These are phyloP conservation scores for Endomychus coccineus DNA, from an alignment of 2,888 invertebrate species.

Conservation along the genomic window DNA sequence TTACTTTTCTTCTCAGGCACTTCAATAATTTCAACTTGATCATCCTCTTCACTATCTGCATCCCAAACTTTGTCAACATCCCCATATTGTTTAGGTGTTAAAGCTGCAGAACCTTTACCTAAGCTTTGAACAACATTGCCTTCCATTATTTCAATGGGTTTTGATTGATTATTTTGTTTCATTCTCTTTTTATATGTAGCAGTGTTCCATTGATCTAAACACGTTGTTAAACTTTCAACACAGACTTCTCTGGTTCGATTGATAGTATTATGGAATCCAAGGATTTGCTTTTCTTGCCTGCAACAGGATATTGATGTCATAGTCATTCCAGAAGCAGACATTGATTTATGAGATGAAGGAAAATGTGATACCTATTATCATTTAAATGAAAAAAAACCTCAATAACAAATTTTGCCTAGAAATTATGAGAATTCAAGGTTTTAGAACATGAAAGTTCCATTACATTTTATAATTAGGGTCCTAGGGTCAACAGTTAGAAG, in stretches of 20 bases:
- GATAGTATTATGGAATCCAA: conserved; percentile 26
- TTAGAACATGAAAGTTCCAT: no score
- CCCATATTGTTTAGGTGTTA: conserved; percentile 33
- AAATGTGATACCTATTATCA: no score
- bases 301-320: no score
- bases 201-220: conserved; percentile 32
- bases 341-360: no score
- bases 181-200: conserved; percentile 25
- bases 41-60: conserved; percentile 33
- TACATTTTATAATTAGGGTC: no score
- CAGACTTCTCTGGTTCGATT: conserved; percentile 17
- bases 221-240: conserved; percentile 27
- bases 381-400: no score
- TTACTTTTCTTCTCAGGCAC: conserved; percentile 14
- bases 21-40: conserved; percentile 21
- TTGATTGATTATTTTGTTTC: conserved; percentile 22
- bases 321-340: no score
- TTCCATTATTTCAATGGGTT: conserved; percentile 1
- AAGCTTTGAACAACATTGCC: conserved; percentile 27
- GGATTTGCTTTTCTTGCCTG: conserved; percentile 23
- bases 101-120: conserved; percentile 41
- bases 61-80: conserved; percentile 25
- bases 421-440: no score
- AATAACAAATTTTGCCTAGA: no score
- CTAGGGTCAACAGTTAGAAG: no score